Evolutionary conservation across 2,888 invertebrate genomes (phyloP).

Genomic region (Pantelozetes paolii): DNA sequence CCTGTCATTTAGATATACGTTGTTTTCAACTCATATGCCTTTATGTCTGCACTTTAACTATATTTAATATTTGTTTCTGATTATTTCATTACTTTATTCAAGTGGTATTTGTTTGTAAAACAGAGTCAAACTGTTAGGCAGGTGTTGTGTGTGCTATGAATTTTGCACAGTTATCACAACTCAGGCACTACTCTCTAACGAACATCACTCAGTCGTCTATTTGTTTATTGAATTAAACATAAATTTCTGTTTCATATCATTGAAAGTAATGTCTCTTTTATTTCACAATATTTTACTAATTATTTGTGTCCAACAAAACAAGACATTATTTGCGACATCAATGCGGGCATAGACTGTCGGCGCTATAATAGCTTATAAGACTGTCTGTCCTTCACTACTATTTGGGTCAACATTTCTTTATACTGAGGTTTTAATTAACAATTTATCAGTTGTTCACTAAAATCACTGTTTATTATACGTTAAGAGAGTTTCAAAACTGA

Average conservation of each 20-base stretch:
- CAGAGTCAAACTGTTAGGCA: conserved; percentile 29
- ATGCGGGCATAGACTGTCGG: no score
- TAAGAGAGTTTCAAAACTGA: neutral
- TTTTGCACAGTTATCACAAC: neutral
- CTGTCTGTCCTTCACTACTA: no score
- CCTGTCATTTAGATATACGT: conserved; percentile 16
- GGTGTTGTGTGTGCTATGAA: conserved; percentile 18
- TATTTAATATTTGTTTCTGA: conserved; percentile 18
- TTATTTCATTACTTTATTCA: conserved; percentile 24
- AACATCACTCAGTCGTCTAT: conserved; percentile 3
- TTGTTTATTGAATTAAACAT: neutral
- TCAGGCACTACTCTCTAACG: neutral
- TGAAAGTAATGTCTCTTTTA: neutral
- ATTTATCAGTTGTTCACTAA: no score
- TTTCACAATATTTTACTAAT: neutral
- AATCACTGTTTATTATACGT: no score
- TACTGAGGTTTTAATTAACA: no score
- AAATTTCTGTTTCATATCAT: no score
- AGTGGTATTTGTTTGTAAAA: conserved; percentile 32
- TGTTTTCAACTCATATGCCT: neutral
- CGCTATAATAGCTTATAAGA: no score
- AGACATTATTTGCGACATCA: no score
- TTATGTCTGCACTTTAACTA: conserved; percentile 19
- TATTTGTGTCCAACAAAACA: neutral
- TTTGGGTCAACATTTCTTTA: no score